phyloP scores from a whole-genome alignment of 2,113 vertebrate genomes.

The Balaeniceps rex region DNA sequence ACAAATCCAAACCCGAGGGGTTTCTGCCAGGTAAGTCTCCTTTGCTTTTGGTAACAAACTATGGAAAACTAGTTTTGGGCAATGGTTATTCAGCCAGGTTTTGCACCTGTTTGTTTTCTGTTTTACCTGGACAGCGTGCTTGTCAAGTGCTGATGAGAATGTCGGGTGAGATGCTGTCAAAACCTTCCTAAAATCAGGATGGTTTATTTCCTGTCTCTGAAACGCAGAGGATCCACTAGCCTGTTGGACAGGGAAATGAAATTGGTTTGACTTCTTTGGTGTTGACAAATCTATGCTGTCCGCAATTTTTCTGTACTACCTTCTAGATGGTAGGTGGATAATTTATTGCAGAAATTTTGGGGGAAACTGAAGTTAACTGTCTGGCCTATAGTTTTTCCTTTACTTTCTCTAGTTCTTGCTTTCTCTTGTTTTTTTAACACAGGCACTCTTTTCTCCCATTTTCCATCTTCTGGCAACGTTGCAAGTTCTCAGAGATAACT shows the following conservation, averaged over 20 bases:
- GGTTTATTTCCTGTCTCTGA: background rate
- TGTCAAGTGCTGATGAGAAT: fast-evolving
- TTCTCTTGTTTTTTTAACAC: background rate
- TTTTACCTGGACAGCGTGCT: background rate
- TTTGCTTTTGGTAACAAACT: background rate
- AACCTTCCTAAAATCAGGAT: background rate
- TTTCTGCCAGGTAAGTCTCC: background rate
- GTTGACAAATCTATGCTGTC: background rate
- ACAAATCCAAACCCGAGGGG: background rate
- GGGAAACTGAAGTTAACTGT: background rate
- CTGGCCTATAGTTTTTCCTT: background rate
- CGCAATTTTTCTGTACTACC: background rate
- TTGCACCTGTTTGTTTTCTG: background rate
- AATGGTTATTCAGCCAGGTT: background rate
- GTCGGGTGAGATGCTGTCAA: background rate
- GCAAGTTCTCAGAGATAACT: background rate
- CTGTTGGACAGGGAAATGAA: background rate
- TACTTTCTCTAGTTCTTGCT: background rate
- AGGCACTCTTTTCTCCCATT: background rate
- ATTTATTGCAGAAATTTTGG: background rate
- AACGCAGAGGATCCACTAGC: background rate
- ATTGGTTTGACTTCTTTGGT: background rate
- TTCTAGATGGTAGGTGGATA: background rate
- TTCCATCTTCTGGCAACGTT: background rate
- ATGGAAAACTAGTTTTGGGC: background rate